Evolutionary conservation across 2,888 invertebrate genomes (phyloP).

Genomic region (Hirtodrosophila alboralis): DNA sequence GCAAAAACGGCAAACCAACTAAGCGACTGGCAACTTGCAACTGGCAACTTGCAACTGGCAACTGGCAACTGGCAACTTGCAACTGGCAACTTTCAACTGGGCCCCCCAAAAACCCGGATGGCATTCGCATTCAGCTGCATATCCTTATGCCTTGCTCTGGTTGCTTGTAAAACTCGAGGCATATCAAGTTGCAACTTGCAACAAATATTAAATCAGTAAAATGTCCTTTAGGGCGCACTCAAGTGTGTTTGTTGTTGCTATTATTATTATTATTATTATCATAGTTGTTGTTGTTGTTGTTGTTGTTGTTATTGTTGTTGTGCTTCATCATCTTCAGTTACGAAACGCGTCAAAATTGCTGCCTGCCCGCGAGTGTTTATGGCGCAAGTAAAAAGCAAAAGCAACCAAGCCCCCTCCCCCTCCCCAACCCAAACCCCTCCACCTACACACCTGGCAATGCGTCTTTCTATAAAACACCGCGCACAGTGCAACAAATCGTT

Average conservation of each 20-base stretch:
- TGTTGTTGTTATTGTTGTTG: conserved; percentile 2
- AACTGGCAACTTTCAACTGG: not conserved
- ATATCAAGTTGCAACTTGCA: conserved; percentile 77
- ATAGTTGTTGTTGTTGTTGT: conserved; percentile 72
- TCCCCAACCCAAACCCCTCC: not conserved
- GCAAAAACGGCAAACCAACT: conserved; percentile 12
- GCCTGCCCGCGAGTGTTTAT: conserved; percentile 73
- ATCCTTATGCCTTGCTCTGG: conserved; percentile 48
- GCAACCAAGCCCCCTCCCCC: not conserved
- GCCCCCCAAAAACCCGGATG: conserved; percentile 6
- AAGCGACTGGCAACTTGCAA: conserved; percentile 20
- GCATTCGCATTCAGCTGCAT: conserved; percentile 32
- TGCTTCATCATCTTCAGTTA: conserved; percentile 61
- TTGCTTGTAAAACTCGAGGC: conserved; percentile 63
- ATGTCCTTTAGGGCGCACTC: conserved; percentile 75
- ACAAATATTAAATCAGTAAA: conserved; percentile 77
- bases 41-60: conserved; percentile 13
- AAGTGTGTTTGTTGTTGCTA: conserved; percentile 70
- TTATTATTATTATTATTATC: conserved; percentile 1
- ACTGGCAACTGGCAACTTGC: conserved; percentile 9
- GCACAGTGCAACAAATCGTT: conserved; percentile 39
- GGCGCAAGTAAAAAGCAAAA: conserved; percentile 29
- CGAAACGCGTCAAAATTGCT: conserved; percentile 68
- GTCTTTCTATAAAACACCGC: not conserved
- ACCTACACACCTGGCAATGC: conserved; percentile 4